Conservation (phyloP, 53 echinoderm and acorn worm species). For the Patiria pectinifera region DNA sequence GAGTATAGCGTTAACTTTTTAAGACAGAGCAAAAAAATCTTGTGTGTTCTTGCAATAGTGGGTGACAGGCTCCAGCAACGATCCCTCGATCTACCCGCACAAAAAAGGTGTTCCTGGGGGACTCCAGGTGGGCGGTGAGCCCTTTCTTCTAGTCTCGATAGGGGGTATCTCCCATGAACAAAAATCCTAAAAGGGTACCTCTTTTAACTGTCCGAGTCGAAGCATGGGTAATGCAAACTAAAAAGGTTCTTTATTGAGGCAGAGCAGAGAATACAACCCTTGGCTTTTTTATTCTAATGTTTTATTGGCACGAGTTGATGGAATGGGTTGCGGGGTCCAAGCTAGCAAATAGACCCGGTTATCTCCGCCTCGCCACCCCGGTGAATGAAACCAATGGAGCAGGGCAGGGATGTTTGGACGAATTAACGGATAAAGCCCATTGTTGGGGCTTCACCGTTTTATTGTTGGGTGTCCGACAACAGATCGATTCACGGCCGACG, state of each 20-base stretch:
- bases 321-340: background rate
- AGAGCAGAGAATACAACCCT: background rate
- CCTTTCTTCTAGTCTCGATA: background rate
- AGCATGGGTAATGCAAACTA: background rate
- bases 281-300: background rate
- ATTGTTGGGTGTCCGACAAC: constrained; percentile 4
- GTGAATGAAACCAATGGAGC: constrained; percentile 44
- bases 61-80: too few relatives aligned
- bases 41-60: too few relatives aligned
- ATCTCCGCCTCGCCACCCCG: background rate
- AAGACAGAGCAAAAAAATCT: too few relatives aligned
- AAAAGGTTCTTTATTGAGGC: background rate
- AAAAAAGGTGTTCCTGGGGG: background rate
- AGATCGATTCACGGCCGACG: constrained; percentile 27
- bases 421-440: constrained; percentile 50
- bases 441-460: constrained; percentile 3
- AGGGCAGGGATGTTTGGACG: constrained; percentile 25
- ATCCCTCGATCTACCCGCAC: too few relatives aligned
- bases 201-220: background rate
- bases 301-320: background rate
- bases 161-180: background rate
- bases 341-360: background rate
- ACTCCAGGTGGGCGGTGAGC: background rate
- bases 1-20: too few relatives aligned
- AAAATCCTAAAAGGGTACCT: background rate